Base-by-base conservation (phyloP, 2,888 invertebrate species). In the Blastobasis adustella region DNA sequence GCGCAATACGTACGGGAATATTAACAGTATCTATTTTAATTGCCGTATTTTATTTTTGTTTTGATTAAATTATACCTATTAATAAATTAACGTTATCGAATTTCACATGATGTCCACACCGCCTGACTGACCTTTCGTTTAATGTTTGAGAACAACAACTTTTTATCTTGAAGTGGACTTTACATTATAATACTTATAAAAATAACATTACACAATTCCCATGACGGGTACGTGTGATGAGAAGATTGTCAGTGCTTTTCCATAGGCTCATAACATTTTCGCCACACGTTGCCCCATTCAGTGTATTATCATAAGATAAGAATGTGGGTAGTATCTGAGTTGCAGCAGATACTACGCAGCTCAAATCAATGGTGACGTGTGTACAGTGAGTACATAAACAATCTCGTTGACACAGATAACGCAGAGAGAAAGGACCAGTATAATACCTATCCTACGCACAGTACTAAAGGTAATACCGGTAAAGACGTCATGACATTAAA, bases 241-340 rank as follows among this genome's bases (percentile, higher is more conserved):
- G 23, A 23, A 23, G 23, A 23, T 23, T 23, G 60, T 59, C 56
- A 51, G 58, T 61, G 55, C 57, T 64, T 65, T 63, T 63, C 60
- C 58, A 58, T 57, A 56, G 56, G 40, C 23, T 23, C 23, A 3
- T 23, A 23, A 23, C 23, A 23, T 23, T 23, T 23, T 44, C 7
- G 50, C 50, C 48, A 49, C 49, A 53, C 55, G 49, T 51, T 46
- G 40, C 36, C 36, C 44, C 47, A 37, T 8, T 44, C 37, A 51
- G 49, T 42, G 58, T 53, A 50, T 56, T 54, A 47, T 55, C 55
- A 51, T 46, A 42, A 58, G 65, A 65, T 63, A 58, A 63, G 53
- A 62, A 61, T 59, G 60, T 62, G 57, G 56, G 59, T 58, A 61
- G 55, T 49, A 50, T 55, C 9, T 42, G 42, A n/a, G 37, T 54